These are phyloP conservation scores for Ammodytes marinus DNA, from an alignment of 2,113 vertebrate genomes.

Conservation along the genomic window DNA sequence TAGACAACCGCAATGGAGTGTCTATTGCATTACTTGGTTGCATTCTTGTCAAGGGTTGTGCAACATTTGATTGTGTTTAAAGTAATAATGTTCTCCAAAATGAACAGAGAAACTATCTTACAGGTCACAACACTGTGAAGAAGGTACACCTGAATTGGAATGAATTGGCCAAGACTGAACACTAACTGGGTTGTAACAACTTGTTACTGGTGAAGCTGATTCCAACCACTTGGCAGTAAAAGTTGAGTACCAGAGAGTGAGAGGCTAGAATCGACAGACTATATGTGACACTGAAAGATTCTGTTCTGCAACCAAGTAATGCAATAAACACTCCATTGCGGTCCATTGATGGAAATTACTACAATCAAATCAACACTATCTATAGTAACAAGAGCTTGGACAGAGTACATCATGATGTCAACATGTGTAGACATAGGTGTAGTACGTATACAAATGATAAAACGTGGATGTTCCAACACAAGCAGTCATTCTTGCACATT, in stretches of 20 bases:
- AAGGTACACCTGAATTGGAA: not conserved
- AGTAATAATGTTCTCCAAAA: not conserved
- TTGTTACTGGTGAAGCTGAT: not conserved
- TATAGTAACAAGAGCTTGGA: not conserved
- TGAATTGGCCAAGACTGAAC: not conserved
- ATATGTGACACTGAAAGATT: too few species aligned
- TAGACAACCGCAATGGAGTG: not conserved
- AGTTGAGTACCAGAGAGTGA: not conserved
- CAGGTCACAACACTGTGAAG: not conserved
- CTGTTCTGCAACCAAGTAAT: too few species aligned
- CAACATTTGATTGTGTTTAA: not conserved
- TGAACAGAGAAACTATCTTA: not conserved
- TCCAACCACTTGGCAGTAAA: slow-evolving; percentile 2
- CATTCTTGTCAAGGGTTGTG: not conserved
- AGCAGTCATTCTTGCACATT: not conserved
- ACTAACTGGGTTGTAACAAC: not conserved
- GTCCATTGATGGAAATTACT: not conserved
- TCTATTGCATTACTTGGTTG: not conserved
- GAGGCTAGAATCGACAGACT: not conserved
- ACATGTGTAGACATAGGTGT: slow-evolving; percentile 2
- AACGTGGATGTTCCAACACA: slow-evolving; percentile 12
- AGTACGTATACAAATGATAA: not conserved
- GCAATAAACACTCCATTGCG: too few species aligned
- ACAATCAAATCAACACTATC: not conserved
- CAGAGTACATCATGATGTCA: not conserved